Conservation (phyloP, 2,113 vertebrate genomes). For the Ceyx margarethae region DNA sequence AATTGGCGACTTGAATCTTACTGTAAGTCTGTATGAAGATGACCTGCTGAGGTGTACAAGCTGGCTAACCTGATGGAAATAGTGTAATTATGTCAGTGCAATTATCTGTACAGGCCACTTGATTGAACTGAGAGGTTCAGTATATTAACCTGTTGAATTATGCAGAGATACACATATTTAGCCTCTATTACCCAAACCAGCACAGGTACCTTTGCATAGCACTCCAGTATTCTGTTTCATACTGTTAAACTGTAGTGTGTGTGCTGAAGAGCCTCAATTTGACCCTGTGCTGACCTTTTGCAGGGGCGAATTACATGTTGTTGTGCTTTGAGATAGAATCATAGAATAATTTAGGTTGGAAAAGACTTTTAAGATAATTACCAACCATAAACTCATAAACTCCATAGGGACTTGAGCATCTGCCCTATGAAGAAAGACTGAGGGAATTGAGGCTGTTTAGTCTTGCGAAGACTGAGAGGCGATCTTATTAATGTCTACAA, state of each 20-base stretch:
- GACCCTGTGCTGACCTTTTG: not conserved
- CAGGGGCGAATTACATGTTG: not conserved
- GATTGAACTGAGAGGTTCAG: not conserved
- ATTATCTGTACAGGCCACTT: not conserved
- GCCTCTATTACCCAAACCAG: not conserved
- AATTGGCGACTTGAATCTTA: not conserved
- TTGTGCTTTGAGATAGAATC: not conserved
- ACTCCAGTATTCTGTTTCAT: not conserved
- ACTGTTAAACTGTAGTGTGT: not conserved
- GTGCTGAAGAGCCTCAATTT: not conserved
- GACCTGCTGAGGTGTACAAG: not conserved
- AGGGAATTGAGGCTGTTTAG: no score
- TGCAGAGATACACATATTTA: not conserved
- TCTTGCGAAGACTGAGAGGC: no score
- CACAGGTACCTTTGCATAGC: not conserved
- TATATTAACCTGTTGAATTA: not conserved
- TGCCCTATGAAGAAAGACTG: no score
- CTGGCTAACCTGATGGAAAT: not conserved
- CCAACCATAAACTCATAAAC: not conserved
- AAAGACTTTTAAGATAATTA: not conserved
- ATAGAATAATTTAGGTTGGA: not conserved
- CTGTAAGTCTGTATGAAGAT: not conserved
- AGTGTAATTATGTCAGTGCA: not conserved
- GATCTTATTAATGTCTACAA: no score
- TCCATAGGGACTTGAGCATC: no score